These are phyloP conservation scores for Agrochola litura DNA, from an alignment of 2,888 invertebrate species.

Conservation along the genomic window DNA sequence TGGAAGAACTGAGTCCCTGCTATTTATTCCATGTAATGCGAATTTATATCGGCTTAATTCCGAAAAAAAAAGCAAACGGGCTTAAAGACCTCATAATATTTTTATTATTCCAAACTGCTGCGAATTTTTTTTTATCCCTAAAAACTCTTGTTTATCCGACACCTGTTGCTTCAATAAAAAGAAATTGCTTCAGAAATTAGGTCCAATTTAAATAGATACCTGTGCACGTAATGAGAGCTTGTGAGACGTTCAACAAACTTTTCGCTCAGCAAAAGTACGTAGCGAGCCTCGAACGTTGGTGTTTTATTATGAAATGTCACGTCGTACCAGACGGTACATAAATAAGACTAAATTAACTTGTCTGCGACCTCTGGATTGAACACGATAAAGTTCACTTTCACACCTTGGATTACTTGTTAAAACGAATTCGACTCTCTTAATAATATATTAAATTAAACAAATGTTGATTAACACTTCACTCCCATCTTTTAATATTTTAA, in stretches of 20 bases:
- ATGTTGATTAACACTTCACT: constrained; percentile 32
- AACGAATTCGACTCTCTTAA: constrained; percentile 42
- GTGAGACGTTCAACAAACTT: constrained; percentile 85
- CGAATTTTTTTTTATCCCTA: not conserved
- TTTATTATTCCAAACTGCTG: constrained; percentile 7
- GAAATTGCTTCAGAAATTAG: constrained; percentile 48
- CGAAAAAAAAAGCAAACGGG: not conserved
- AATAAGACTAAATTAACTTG: constrained; percentile 89
- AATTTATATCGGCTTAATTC: constrained; percentile 9
- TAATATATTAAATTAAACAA: constrained; percentile 33
- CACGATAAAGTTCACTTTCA: constrained; percentile 79
- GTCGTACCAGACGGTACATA: constrained; percentile 87
- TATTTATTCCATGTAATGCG: not conserved
- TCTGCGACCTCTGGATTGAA: constrained; percentile 85
- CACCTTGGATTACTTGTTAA: constrained; percentile 75
- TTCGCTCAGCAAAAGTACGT: constrained; percentile 75
- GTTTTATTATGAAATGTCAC: constrained; percentile 89
- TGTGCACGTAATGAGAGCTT: constrained; percentile 71
- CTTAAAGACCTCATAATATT: constrained; percentile 10
- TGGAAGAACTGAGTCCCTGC: not conserved
- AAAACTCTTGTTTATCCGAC: constrained; percentile 20
- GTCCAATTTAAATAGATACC: constrained; percentile 60
- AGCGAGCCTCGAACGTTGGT: constrained; percentile 76
- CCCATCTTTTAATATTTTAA: constrained; percentile 24
- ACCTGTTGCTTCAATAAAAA: constrained; percentile 52